Evolutionary conservation across 1,140 invertebrate genomes (phyloP).

Genomic region (Hestina assimilis): DNA sequence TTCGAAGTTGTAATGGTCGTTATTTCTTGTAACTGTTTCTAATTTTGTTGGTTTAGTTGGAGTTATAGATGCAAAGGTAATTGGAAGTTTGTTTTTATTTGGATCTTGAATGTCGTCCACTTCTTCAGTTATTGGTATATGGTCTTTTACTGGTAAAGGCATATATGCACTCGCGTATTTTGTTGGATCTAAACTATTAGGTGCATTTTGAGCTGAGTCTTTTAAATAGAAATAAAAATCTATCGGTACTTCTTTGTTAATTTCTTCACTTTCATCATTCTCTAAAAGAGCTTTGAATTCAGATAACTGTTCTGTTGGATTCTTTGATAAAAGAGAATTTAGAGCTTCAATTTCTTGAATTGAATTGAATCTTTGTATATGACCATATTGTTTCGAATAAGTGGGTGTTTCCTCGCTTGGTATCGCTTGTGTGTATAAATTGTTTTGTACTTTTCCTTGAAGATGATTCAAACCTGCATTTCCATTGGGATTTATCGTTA

Average conservation of each 20-base stretch:
- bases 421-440: constrained; percentile 48
- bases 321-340: constrained; percentile 49
- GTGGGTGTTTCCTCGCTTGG: constrained; percentile 45
- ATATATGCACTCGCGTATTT: constrained; percentile 38
- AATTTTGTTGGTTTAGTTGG: constrained; percentile 29
- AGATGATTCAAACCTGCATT: constrained; percentile 38
- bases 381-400: constrained; percentile 53
- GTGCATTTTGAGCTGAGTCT: constrained; percentile 33
- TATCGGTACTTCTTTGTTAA: constrained; percentile 39
- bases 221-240: constrained; percentile 61
- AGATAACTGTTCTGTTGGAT: constrained; percentile 48
- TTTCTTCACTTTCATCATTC: constrained; percentile 29
- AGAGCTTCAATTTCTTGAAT: constrained; percentile 52
- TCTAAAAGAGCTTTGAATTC: constrained; percentile 50
- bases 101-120: constrained; percentile 65
- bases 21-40: constrained; percentile 46
- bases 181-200: constrained; percentile 31
- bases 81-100: constrained; percentile 28
- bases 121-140: constrained; percentile 71
- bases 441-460: constrained; percentile 27
- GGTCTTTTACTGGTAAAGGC: constrained; percentile 42
- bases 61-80: constrained; percentile 21
- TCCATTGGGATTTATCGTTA: constrained; percentile 59
- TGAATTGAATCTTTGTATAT: constrained; percentile 42
- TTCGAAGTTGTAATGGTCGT: constrained; percentile 68